Percentiles rank a stretch among this genome's conserved stretches.
These are phyloP conservation scores for Nephrotoma appendiculata DNA, from an alignment of 2,888 invertebrate genomes.

Conservation along the genomic window DNA sequence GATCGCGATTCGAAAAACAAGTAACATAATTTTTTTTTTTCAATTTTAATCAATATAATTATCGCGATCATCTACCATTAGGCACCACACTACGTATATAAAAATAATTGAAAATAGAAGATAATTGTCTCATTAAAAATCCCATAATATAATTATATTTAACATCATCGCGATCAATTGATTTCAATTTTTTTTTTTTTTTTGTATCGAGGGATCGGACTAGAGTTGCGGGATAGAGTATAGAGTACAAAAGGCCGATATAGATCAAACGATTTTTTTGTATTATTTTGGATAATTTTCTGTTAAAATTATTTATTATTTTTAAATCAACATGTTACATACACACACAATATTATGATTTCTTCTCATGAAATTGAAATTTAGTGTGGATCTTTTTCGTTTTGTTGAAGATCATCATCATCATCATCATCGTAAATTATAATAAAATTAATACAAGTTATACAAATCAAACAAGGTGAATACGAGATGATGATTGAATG, in stretches of 20 bases:
- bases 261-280: not conserved
- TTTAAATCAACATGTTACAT: not conserved
- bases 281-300: not conserved
- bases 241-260: not conserved
- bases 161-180: not conserved
- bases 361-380: not conserved
- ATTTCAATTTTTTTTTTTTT: not conserved
- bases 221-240: not conserved
- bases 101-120: not conserved
- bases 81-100: not conserved
- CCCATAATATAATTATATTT: not conserved
- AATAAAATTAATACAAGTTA: not conserved
- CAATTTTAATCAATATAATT: not conserved
- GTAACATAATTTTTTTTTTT: not conserved
- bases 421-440: not conserved
- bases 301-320: not conserved
- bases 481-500: not conserved
- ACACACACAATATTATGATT: not conserved
- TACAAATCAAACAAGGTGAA: not conserved
- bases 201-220: not conserved
- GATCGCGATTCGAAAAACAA: not conserved
- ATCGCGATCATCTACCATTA: not conserved
- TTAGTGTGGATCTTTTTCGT: not conserved
- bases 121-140: not conserved
- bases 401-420: not conserved